phyloP scores from a whole-genome alignment of 2,888 invertebrate species.

The Troides helena region DNA sequence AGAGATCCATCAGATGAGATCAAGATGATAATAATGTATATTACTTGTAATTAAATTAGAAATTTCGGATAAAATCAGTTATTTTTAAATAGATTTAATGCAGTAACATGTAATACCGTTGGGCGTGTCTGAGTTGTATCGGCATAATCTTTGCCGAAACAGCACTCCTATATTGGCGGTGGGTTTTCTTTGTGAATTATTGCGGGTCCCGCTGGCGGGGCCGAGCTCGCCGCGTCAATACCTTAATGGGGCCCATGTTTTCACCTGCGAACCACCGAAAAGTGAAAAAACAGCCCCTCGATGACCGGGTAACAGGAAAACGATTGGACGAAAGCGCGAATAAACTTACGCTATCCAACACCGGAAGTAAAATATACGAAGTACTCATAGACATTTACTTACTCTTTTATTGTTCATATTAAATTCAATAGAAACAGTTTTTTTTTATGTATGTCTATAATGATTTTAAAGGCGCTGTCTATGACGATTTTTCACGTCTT shows the following conservation, averaged over 20 bases:
- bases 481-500: no score
- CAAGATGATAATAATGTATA: no score
- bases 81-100: no score
- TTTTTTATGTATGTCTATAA: background rate
- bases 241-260: slow-evolving; percentile 68
- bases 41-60: background rate
- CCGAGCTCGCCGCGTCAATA: slow-evolving; percentile 60
- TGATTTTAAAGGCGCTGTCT: no score
- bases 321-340: slow-evolving; percentile 14
- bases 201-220: slow-evolving; percentile 59
- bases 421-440: background rate
- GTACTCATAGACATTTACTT: background rate
- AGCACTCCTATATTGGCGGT: slow-evolving; percentile 60
- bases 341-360: slow-evolving; percentile 18
- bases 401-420: background rate
- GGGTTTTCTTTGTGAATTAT: slow-evolving; percentile 77
- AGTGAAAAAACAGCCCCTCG: slow-evolving; percentile 54
- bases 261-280: slow-evolving; percentile 60
- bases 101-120: background rate
- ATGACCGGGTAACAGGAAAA: slow-evolving; percentile 44
- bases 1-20: no score
- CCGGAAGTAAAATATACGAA: background rate
- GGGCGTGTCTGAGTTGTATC: background rate
- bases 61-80: slow-evolving; percentile 15
- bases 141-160: slow-evolving; percentile 46